Evolutionary conservation across 2,113 vertebrate genomes (phyloP), one percentile per base, ranked within the genome.

Genomic region (Campylomormyrus numenius): DNA sequence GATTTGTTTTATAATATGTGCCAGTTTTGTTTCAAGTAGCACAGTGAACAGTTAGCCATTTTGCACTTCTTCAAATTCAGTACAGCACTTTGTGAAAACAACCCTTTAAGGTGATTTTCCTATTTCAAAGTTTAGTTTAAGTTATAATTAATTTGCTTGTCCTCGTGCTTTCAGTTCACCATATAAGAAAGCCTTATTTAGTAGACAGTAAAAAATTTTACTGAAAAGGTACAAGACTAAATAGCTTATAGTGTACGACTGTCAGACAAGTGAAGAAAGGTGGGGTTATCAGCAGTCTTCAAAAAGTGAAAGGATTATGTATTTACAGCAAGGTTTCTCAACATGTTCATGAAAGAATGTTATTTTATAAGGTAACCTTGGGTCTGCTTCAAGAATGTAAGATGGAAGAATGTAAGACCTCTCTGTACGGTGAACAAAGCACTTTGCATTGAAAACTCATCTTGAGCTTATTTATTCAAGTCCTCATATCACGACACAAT

Each of bases 281-380:
- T 45, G 74, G 39, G 50, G 62, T 35, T 50, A 13, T 89, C 58
- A 58, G 56, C 11, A 56, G 48, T 80, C 52, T 42, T 62, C n/a
- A 45, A n/a, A 10, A 52, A 21, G 13, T 21, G 31, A 49, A 53
- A 35, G 49, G 15, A 52, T 87, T 27, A 5, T 53, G 17, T 70
- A 24, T 88, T 70, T 70, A 70, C 31, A 27, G 35, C 42, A 70
- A 70, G 56, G 27, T 45, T 46, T 74, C 62, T 27, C 39, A 46
- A 42, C 13, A 53, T 66, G 58, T 48, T 89, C 17, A 84, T 58
- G 19, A 89, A 89, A 88, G 87, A 62, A 46, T 49, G 27, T 17
- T 50, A 46, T 19, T 52, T n/a, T 89, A 27, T 42, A 83, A 24
- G 70, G 24, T 58, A 62, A 89, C 89, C 77, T 89, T 89, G 52